Conservation (phyloP, 1,140 invertebrate species). For the Diploscapter pachys region DNA sequence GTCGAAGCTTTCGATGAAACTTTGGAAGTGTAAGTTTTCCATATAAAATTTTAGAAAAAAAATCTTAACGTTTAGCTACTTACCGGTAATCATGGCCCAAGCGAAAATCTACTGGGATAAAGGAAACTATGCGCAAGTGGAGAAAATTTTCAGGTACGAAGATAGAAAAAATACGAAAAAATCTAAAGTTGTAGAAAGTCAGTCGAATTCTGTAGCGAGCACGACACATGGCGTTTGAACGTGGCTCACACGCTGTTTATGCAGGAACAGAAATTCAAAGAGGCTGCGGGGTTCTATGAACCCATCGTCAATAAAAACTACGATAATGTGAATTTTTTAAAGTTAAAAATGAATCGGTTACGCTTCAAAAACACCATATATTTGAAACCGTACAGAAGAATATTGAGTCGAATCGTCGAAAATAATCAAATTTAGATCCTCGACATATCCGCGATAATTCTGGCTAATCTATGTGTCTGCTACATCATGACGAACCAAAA, state of each 20-base stretch:
- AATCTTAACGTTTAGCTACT: conserved; percentile 64
- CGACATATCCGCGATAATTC: conserved; percentile 87
- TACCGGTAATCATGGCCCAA: conserved; percentile 96
- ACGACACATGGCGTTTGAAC: conserved; percentile 93
- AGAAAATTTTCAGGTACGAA: conserved; percentile 69
- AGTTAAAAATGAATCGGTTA: conserved; percentile 51
- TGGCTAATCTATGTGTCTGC: conserved; percentile 96
- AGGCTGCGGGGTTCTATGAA: conserved; percentile 95
- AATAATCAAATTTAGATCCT: conserved; percentile 69
- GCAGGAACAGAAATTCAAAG: conserved; percentile 86
- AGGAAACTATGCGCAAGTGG: conserved; percentile 87
- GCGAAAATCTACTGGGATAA: conserved; percentile 98
- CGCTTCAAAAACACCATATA: too few species aligned
- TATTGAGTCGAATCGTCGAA: background rate
- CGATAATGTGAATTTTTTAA: conserved; percentile 70
- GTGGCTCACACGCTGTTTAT: conserved; percentile 98
- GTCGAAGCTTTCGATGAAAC: conserved; percentile 39
- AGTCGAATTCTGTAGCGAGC: conserved; percentile 94
- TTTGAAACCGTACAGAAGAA: too few species aligned
- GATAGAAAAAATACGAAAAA: background rate
- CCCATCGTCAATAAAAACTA: conserved; percentile 94
- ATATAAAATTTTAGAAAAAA: background rate
- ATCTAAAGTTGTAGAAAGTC: conserved; percentile 65
- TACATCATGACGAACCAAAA: conserved; percentile 99
- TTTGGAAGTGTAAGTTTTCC: conserved; percentile 39